Evolutionary conservation across 2,113 vertebrate species (phyloP), one percentile per base, ranked within the genome.

Genomic region (Ctenodactylus gundi): DNA sequence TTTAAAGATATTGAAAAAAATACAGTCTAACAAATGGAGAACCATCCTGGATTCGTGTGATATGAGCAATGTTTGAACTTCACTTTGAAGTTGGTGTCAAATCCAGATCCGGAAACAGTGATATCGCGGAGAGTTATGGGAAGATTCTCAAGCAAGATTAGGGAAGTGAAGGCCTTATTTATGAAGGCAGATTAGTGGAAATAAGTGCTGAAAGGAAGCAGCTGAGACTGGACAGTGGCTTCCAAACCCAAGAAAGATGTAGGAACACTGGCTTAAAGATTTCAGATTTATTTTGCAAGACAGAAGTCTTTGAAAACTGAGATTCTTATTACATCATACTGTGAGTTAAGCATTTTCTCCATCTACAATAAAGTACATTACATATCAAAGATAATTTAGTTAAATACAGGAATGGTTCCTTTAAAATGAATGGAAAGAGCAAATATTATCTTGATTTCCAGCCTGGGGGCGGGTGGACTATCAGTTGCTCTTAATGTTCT

Each of bases 1-100:
- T 65, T 88, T 67, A 53, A 87, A 89, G 49, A 4, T 27, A 51
- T 58, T 46, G 44, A 41, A 83, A 78, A 70, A 83, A 85, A 67
- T 2, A n/a, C 41, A 85, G 41, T 39, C 4, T 21, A 82, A 68
- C 1, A 85, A 73, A 78, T 58, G 17, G 67, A 89, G 92, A 88
- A 41, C 36, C 70, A 7, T n/a, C 14, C 65, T 70, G 49, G 13
- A 68, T 68, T 96, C 85, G 18, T 82, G 21, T 58, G 51, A 39
- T 85, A 23, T 51, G 83, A 72, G 46, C 72, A 72, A 83, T 73
- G 34, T 58, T 94, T 75, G 39, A 57, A 27, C 53, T 83, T 85
- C 44, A 73, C 83, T 92, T 95, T 70, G 67, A 72, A 90, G 46
- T 49, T 85, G 78, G 92, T 95, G 95, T 95, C 76, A 95, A 91